phyloP scores from a whole-genome alignment of 1,140 invertebrate species.

The Drosophila subobscura region DNA sequence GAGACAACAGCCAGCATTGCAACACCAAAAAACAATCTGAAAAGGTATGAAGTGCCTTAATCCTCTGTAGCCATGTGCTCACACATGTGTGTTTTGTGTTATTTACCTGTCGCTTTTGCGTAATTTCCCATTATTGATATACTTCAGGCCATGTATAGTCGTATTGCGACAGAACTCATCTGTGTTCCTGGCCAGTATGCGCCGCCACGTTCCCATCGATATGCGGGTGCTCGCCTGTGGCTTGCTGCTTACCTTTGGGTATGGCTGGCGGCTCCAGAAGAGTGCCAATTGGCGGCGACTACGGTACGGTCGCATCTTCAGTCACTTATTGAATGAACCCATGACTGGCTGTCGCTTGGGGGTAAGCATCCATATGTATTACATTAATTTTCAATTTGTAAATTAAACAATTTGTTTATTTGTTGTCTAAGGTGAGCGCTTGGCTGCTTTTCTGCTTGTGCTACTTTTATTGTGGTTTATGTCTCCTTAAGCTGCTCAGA shows the following conservation, averaged over 20 bases:
- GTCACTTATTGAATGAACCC: too few relatives aligned
- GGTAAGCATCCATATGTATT: too few relatives aligned
- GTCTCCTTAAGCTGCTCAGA: too few relatives aligned
- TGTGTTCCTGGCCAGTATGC: slow-evolving; percentile 58
- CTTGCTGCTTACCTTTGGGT: slow-evolving; percentile 1
- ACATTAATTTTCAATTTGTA: too few relatives aligned
- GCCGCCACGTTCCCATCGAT: slow-evolving; percentile 42
- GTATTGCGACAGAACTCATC: slow-evolving; percentile 77
- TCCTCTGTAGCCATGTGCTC: neutral
- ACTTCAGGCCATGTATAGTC: slow-evolving; percentile 74
- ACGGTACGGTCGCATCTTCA: slow-evolving; percentile 12
- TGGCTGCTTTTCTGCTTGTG: neutral
- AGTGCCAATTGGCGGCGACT: slow-evolving; percentile 12
- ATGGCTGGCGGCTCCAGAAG: neutral
- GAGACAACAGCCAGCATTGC: slow-evolving; percentile 61
- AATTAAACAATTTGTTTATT: too few relatives aligned
- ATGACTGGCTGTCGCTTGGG: too few relatives aligned
- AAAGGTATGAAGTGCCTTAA: neutral
- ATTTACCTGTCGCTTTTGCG: slow-evolving; percentile 55
- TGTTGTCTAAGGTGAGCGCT: neutral
- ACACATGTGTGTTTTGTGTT: neutral
- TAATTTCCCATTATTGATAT: slow-evolving; percentile 60
- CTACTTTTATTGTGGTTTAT: too few relatives aligned
- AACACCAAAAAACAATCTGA: slow-evolving; percentile 66
- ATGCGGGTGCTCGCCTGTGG: neutral